Base-by-base conservation (phyloP, 2,888 invertebrate genomes). In the Incurvaria masculella region DNA sequence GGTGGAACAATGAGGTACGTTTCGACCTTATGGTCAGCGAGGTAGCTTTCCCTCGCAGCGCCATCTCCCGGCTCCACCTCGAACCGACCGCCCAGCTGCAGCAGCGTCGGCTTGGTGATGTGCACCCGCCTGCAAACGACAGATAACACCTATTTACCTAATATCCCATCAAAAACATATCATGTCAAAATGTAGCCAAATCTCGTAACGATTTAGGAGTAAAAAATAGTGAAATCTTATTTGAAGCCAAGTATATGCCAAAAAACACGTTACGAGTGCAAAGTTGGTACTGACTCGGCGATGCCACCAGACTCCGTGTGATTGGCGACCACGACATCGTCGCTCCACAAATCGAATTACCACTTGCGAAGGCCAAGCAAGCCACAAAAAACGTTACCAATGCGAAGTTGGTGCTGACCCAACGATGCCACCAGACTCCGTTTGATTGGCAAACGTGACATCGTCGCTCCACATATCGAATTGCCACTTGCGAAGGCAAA, bases 391-490 rank as follows among this genome's bases (percentile, higher is more conserved):
- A 94, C n/a, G n/a, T n/a, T n/a, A n/a, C n/a, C n/a, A n/a, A n/a
- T n/a, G n/a, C n/a, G n/a, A n/a, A 23, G 23, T 23, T 5, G 23
- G 5, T 5, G 55, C 69, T 62, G 48, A 96, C 95, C 97, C 97
- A 17, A 97, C 95, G 44, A 94, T 87, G 38, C 97, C 97, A 3
- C 94, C 94, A 10, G 94, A 91, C 73, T 98, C 97, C 96, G 97
- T 97, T 64, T 97, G 94, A 76, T 97, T 97, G 50, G 97, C 97
- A 11, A 97, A 80, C 2, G 96, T 96, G 64, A 98, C 97, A 79
- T 98, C 97, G 80, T 97, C 97, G 59, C 94, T 95, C 97, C 97
- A 98, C 21, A 98, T 95, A 71, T 98, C 97, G 67, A 95, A 98
- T 81, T 97, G 97, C 97, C 97, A 97, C 74, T 97, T 97, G 52